phyloP scores from a whole-genome alignment of 2,113 vertebrate genomes.

The Herpetotheres cachinnans region DNA sequence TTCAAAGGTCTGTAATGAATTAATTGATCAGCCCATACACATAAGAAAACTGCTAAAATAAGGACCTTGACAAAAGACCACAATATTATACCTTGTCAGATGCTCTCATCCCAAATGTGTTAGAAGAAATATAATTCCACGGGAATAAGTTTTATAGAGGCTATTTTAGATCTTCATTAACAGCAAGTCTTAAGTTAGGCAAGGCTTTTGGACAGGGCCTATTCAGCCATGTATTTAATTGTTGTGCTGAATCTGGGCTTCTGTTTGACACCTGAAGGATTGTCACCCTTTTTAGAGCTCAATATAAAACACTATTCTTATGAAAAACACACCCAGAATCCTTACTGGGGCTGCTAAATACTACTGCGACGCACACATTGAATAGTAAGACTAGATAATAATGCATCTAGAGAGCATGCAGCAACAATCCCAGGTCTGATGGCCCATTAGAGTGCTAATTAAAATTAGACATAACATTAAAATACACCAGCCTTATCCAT shows the following conservation, averaged over 20 bases:
- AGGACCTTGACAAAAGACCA: background rate
- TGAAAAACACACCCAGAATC: background rate
- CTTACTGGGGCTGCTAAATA: background rate
- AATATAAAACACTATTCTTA: background rate
- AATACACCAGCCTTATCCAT: background rate
- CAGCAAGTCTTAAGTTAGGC: background rate
- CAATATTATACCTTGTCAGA: background rate
- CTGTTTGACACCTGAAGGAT: background rate
- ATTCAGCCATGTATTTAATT: background rate
- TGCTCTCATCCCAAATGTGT: background rate
- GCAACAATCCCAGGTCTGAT: background rate
- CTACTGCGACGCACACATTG: background rate
- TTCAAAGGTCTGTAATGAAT: background rate
- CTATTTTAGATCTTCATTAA: background rate
- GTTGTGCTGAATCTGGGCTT: background rate
- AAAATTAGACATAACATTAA: background rate
- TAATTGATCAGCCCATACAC: background rate
- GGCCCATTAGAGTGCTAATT: background rate
- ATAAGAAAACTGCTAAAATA: background rate
- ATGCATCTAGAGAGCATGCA: background rate
- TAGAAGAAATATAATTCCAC: background rate
- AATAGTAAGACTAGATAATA: background rate
- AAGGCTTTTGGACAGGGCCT: background rate
- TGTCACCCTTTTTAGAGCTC: background rate
- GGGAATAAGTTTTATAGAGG: background rate